Evolutionary conservation across 2,888 invertebrate species (phyloP).

Genomic region (Mythimna ferrago): DNA sequence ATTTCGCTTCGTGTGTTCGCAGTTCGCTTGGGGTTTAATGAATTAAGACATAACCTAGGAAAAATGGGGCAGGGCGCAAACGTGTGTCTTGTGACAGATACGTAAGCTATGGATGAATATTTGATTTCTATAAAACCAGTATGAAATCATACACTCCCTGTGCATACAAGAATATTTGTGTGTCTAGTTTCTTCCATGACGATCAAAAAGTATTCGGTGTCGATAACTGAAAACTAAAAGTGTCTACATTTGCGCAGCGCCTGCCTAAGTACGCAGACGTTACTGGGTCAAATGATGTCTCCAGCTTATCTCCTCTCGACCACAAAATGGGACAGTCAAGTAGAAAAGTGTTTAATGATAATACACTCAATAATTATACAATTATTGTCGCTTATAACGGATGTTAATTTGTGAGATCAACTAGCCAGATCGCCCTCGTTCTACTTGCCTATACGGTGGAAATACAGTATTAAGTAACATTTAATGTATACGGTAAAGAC

Average conservation of each 20-base stretch:
- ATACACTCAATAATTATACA: slow-evolving; percentile 55
- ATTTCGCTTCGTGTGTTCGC: too few relatives aligned
- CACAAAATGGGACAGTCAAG: slow-evolving; percentile 42
- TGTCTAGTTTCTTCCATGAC: too few relatives aligned
- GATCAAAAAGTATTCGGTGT: too few relatives aligned
- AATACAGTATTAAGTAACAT: slow-evolving; percentile 69
- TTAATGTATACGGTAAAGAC: slow-evolving; percentile 54
- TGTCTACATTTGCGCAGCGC: too few relatives aligned
- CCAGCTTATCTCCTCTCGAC: slow-evolving; percentile 1
- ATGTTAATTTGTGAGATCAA: slow-evolving; percentile 66
- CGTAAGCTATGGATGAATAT: too few relatives aligned
- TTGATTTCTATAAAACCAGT: too few relatives aligned
- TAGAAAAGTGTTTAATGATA: slow-evolving; percentile 48
- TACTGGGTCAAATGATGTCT: slow-evolving; percentile 24
- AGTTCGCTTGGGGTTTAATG: too few relatives aligned
- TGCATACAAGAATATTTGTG: too few relatives aligned
- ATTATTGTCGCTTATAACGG: slow-evolving; percentile 65
- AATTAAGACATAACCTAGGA: neutral
- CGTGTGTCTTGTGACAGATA: too few relatives aligned
- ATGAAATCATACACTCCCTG: too few relatives aligned
- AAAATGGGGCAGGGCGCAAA: neutral
- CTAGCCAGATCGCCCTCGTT: slow-evolving; percentile 70
- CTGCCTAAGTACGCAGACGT: neutral
- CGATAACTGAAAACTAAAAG: too few relatives aligned
- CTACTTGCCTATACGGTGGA: slow-evolving; percentile 64